Percentiles rank a stretch among this genome's conserved stretches.
These are phyloP conservation scores for Tokudaia tokunoshimensis DNA, from an alignment of 2,797 vertebrate genomes.

Conservation along the genomic window DNA sequence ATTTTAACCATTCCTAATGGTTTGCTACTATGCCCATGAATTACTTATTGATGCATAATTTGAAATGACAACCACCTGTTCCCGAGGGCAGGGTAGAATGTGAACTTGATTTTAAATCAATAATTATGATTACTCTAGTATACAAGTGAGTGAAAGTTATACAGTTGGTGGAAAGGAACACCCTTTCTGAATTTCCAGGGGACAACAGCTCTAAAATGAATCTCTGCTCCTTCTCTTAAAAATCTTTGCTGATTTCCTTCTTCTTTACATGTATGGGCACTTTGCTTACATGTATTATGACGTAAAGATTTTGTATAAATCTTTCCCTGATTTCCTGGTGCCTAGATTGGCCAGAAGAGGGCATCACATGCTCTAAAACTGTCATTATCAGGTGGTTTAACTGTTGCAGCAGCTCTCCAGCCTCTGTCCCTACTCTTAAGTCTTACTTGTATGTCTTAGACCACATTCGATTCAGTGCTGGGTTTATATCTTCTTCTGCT, in stretches of 20 bases:
- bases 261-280: background rate
- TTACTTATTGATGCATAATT: conserved; percentile 10
- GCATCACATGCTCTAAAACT: background rate
- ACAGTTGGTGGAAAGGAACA: background rate
- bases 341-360: background rate
- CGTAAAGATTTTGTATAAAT: too few species aligned
- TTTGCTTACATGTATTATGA: background rate
- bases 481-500: conserved; percentile 59
- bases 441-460: conserved; percentile 31
- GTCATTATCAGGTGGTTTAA: background rate
- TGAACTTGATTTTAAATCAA: conserved; percentile 31
- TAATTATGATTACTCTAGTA: conserved; percentile 5
- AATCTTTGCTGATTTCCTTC: background rate
- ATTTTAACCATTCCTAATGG: background rate
- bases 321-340: background rate
- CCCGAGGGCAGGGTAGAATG: background rate
- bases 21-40: background rate
- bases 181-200: conserved; percentile 49
- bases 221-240: background rate
- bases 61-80: background rate
- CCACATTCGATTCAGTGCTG: conserved; percentile 39
- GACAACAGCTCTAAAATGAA: conserved; percentile 40
- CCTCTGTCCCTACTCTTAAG: background rate
- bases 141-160: background rate
- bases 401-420: background rate